Evolutionary conservation across 1,140 invertebrate genomes (phyloP), one percentile per base, ranked within the genome.

Genomic region (Rhyacophila brunnea): DNA sequence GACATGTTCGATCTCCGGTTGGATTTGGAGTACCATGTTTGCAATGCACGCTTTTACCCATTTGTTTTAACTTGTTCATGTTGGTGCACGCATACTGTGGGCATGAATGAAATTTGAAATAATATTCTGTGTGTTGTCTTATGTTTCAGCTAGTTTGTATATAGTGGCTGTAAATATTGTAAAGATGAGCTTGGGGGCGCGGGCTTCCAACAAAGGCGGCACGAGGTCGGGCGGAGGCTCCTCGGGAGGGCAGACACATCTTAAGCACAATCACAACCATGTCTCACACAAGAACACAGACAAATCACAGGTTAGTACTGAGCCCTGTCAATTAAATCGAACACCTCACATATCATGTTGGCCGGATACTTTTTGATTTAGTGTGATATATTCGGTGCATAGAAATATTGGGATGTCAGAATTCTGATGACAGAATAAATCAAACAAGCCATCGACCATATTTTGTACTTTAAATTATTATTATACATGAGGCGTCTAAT

Each of bases 161-260:
- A 79, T 79, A 79, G 72, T 77, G 72, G 77, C 74, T 79, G 77
- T 79, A 78, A 72, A 79, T 78, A 79, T 70, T 68, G 64, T 75
- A 73, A 79, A 71, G 67, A 79, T 79, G 77, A 79, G 77, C 74
- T 76, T 78, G 71, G 77, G 76, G 67, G 74, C 70, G 66, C 74
- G 74, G 71, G 74, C 75, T 72, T 74, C 76, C 75, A 58, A 46
- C 54, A 79, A 79, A 68, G 74, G 77, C 71, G 75, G 75, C 74
- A 76, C 72, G 64, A 77, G 73, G 68, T 66, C 55, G 20, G 67
- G 48, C 17, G 56, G 46, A 10, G 40, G 66, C 19, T 71, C 71
- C 61, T 46, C 76, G 75, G 18, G 28, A 19, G 14, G 20, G 35
- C 23, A 51, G 47, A 38, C 60, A 63, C 42, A 44, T 49, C n/a